A percentile compares a stretch with the other conserved stretches of the same genome.
Evolutionary conservation across 2,888 invertebrate species (phyloP).

Genomic region (Synergus laeviventris): DNA sequence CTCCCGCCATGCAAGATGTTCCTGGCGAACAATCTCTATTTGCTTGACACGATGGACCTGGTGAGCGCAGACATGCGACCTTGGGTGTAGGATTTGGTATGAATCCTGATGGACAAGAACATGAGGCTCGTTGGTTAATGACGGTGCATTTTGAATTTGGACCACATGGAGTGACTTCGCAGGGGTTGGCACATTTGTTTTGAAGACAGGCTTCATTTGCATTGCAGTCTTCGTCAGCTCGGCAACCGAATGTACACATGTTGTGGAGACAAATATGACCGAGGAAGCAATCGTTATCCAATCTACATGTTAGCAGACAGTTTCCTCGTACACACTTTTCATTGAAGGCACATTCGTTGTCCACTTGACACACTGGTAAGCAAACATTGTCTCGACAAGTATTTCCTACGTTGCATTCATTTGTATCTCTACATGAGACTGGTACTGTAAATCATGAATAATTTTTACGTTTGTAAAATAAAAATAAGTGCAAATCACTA

Average conservation of each 20-base stretch:
- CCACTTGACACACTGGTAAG: conserved; percentile 84
- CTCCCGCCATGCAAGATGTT: conserved; percentile 84
- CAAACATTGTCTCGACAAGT: conserved; percentile 90
- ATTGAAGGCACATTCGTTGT: conserved; percentile 91
- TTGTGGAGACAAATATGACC: conserved; percentile 93
- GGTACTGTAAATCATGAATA: conserved; percentile 80
- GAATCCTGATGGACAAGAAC: conserved; percentile 86
- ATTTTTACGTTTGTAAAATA: neutral
- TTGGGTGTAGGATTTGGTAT: conserved; percentile 93
- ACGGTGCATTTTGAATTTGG: conserved; percentile 90
- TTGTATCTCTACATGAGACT: conserved; percentile 83
- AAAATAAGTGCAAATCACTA: neutral
- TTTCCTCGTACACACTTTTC: conserved; percentile 90
- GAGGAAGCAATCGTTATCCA: conserved; percentile 94
- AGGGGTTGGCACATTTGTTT: conserved; percentile 89
- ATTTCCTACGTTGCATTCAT: conserved; percentile 85
- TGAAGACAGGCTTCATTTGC: conserved; percentile 88
- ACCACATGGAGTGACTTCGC: conserved; percentile 87
- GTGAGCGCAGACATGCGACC: conserved; percentile 90
- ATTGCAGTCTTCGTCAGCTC: conserved; percentile 91
- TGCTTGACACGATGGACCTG: conserved; percentile 84
- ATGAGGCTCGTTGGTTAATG: conserved; percentile 87
- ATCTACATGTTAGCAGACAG: conserved; percentile 91
- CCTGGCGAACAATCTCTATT: conserved; percentile 87
- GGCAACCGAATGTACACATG: conserved; percentile 91